Evolutionary conservation across 2,888 invertebrate species (phyloP), one percentile per base, ranked within the genome.

Genomic region (Athalia rosae): DNA sequence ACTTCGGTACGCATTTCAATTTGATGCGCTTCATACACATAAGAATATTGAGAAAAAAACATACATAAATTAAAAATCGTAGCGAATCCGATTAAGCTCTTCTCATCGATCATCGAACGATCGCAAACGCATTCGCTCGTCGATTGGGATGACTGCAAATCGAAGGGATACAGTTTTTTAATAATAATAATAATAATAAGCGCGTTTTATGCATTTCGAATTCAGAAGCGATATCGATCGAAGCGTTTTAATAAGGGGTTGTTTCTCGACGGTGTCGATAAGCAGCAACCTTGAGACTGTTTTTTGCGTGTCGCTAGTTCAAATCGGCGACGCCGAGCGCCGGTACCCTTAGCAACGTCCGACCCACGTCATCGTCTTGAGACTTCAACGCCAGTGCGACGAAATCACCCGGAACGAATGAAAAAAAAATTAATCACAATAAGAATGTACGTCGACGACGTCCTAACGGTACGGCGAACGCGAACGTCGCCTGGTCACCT

Each of bases 281-380:
- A 66, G 48, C 48, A 66, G 48, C 3, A 66, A 48, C 41, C 41
- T 66, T 48, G 9, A 66, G 28, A 66, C 13, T 47, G 47, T 11
- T 48, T 50, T 50, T 76, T 45, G 28, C 50, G 41, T 62, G 13
- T 9, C 9, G 62, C 62, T 59, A 45, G 28, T 13, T 62, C 56
- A 8, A 62, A 76, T 76, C 62, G 63, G 61, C 74, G 74, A 61
- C 13, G 74, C 13, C 61, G 15, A 45, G 13, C 74, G 62, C 62
- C 74, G 74, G 61, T 62, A 15, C 15, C 62, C 41, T 28, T 47
- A 56, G 48, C 43, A 50, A 76, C 62, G 11, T 61, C 62, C 41
- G 6, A n/a, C 13, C 13, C 11, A 47, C 74, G 62, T 76, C n/a
- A 43, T 41, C 6, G 50, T n/a, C 41, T 28, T 53, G 43, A 67